These are phyloP conservation scores for Cryptotis parvus DNA, from an alignment of 2,113 vertebrate species.

Conservation along the genomic window DNA sequence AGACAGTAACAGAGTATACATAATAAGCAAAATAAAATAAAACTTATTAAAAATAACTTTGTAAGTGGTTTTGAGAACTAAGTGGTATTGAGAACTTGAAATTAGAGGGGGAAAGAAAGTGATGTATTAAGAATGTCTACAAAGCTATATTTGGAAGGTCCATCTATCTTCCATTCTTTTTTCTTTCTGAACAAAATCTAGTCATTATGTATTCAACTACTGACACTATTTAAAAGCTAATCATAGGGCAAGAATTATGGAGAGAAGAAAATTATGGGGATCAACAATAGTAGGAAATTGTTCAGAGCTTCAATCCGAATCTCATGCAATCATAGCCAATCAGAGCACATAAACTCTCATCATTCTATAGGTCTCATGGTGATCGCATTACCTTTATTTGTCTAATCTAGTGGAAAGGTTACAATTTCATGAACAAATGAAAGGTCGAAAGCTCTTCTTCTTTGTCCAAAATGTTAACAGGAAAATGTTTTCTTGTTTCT, in stretches of 20 bases:
- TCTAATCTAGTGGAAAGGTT: neutral
- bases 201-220: neutral
- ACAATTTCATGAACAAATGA: neutral
- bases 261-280: too few species aligned
- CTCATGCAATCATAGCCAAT: neutral
- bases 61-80: too few species aligned
- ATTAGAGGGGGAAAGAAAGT: neutral
- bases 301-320: neutral
- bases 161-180: neutral
- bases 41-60: neutral
- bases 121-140: neutral
- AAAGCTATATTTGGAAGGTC: neutral
- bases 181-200: neutral
- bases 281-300: too few species aligned
- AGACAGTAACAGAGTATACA: neutral
- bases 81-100: neutral
- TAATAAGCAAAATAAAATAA: neutral
- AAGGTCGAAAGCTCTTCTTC: neutral
- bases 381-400: neutral
- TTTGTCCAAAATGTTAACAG: neutral
- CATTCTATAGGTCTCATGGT: accelerated
- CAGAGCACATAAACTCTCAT: neutral
- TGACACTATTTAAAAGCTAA: neutral
- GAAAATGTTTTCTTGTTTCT: neutral
- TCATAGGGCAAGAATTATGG: neutral